Conservation (phyloP, 92 coral and sea anemone genomes). For the Parazoanthus swiftii region DNA sequence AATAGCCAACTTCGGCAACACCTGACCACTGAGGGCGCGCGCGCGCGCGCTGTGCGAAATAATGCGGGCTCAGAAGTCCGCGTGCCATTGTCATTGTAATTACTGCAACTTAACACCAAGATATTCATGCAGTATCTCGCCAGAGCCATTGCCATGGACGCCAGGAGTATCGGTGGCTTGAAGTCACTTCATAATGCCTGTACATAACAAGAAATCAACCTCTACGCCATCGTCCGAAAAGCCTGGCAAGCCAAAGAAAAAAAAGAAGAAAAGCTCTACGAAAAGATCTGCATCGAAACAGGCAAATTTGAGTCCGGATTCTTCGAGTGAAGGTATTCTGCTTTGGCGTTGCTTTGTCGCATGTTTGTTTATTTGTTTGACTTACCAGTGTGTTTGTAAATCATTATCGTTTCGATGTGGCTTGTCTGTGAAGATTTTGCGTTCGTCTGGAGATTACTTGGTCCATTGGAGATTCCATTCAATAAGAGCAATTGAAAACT, state of each 20-base stretch:
- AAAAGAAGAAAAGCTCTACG: conserved; percentile 62
- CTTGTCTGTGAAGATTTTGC: background rate
- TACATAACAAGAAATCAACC: conserved; percentile 62
- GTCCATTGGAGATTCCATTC: background rate
- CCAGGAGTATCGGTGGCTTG: conserved; percentile 39
- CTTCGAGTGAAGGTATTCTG: conserved; percentile 69
- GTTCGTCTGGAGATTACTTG: background rate
- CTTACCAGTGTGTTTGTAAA: conserved; percentile 16
- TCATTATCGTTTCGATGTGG: background rate
- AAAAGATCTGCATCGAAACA: conserved; percentile 43
- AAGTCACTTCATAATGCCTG: conserved; percentile 62
- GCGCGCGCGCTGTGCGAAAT: conserved; percentile 15
- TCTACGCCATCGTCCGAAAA: conserved; percentile 58
- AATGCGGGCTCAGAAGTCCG: conserved; percentile 3
- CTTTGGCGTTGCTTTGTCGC: background rate
- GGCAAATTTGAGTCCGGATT: conserved; percentile 59
- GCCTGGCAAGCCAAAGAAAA: conserved; percentile 65
- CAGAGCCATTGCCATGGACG: conserved; percentile 66
- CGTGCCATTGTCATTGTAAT: conserved; percentile 36
- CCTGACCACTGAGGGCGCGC: too few species aligned
- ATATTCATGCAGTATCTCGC: background rate
- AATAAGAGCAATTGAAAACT: background rate
- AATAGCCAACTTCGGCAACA: too few species aligned
- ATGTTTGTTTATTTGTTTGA: conserved; percentile 51
- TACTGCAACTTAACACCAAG: background rate